A percentile compares a stretch with the other conserved stretches of the same genome.
Conservation (phyloP, 2,797 vertebrate genomes). For the Odontamblyopus lacepedii region DNA sequence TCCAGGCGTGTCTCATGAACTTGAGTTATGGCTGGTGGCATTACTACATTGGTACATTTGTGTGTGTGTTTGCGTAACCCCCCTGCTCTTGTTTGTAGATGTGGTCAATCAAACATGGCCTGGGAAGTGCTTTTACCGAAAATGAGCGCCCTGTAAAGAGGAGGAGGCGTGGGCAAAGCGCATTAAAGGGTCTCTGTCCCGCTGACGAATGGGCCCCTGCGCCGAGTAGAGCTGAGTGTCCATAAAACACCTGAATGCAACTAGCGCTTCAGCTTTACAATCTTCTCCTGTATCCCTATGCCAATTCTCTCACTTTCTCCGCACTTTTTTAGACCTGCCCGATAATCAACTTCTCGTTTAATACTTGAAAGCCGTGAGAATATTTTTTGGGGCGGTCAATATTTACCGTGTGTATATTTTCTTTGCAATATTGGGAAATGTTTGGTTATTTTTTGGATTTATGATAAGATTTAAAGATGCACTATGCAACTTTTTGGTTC, state of each 20-base stretch:
- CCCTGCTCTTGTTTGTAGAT: constrained; percentile 29
- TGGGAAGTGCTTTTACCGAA: constrained; percentile 65
- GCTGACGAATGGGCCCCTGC: constrained; percentile 59
- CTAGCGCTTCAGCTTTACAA: constrained; percentile 38
- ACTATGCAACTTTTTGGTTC: too few species aligned
- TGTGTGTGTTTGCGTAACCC: constrained; percentile 32
- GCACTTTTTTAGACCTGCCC: too few species aligned
- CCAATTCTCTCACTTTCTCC: too few species aligned
- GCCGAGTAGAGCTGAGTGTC: constrained; percentile 51
- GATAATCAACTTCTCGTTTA: too few species aligned
- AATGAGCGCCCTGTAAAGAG: constrained; percentile 62
- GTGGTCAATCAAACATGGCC: constrained; percentile 41
- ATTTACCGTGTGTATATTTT: too few species aligned
- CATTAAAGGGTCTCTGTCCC: constrained; percentile 46
- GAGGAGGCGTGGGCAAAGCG: constrained; percentile 39
- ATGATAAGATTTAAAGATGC: too few species aligned
- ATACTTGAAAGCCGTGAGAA: too few species aligned
- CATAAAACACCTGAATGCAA: constrained; percentile 53
- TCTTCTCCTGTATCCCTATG: not conserved
- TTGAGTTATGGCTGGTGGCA: constrained; percentile 18
- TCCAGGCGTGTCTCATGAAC: constrained; percentile 33
- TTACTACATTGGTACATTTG: constrained; percentile 20
- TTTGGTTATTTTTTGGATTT: too few species aligned
- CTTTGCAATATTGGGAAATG: too few species aligned
- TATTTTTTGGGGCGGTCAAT: too few species aligned